Evolutionary conservation across 2,113 vertebrate genomes (phyloP).

Genomic region (Takifugu bimaculatus): DNA sequence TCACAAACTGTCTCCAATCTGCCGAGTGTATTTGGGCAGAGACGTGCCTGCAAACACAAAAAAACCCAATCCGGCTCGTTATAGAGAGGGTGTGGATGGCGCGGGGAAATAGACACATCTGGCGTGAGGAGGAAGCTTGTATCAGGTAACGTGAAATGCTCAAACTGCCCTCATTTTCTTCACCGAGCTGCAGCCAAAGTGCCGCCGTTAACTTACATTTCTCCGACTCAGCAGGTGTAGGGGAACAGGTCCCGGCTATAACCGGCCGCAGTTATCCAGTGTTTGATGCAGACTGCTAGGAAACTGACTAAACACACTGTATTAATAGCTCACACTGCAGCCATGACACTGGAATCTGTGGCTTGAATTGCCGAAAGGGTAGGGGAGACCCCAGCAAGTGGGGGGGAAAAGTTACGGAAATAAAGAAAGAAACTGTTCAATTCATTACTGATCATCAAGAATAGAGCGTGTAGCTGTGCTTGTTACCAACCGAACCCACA

Average conservation of each 20-base stretch:
- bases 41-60: conserved; percentile 57
- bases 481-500: too few species aligned
- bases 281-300: conserved; percentile 83
- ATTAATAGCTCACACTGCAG: conserved; percentile 77
- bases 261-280: conserved; percentile 73
- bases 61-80: conserved; percentile 61
- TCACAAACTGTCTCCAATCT: conserved; percentile 52
- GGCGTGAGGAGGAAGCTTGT: conserved; percentile 55
- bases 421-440: background rate
- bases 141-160: conserved; percentile 60
- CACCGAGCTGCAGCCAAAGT: conserved; percentile 55
- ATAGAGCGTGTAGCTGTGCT: background rate
- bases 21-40: conserved; percentile 64
- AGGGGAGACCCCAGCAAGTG: conserved; percentile 67
- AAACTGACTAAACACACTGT: conserved; percentile 84
- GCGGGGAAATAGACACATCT: conserved; percentile 59
- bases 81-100: conserved; percentile 63
- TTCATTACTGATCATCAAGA: background rate
- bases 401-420: conserved; percentile 32
- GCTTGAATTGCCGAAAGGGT: conserved; percentile 72
- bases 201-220: conserved; percentile 72
- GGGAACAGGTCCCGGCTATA: conserved; percentile 72
- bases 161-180: conserved; percentile 47
- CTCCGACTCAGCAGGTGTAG: conserved; percentile 77
- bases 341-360: conserved; percentile 74